Base-by-base conservation (phyloP, 2,113 vertebrate species). In the Crotophaga sulcirostris region DNA sequence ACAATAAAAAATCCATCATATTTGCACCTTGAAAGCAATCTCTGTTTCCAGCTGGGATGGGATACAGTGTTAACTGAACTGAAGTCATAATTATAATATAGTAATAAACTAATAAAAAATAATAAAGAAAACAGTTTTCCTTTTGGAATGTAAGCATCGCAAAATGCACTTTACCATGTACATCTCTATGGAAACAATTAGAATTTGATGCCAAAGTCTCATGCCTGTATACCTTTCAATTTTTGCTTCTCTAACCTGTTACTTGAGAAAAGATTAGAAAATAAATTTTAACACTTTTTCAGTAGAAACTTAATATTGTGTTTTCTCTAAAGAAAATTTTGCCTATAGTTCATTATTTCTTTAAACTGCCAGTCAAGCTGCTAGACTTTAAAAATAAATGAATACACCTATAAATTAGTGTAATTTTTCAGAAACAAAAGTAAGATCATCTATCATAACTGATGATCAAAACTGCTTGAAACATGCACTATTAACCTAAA, bases 101-200 rank as follows among this genome's bases (percentile, higher is more conserved):
- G 56, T 73, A 83, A 19, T 15, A 64, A 63, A 3, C 8, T 58
- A 88, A 70, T 51, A 72, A 92, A 91, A 76, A 58, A 38, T 83
- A 82, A 69, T 51, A 77, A 62, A 60, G 12, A 63, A 86, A 85
- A 11, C 19, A 36, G 28, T 68, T 95, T 90, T 40, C 63, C 73
- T 40, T 63, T 77, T 88, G 33, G 72, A 82, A n/a, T 10, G 13
- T 40, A 81, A 91, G 21, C 13, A 8, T 55, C 72, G 83, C n/a
- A 3, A 7, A 93, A 25, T 4, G 8, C 70, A 74, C 40, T 84
- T 91, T 49, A 58, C 18, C 55, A 79, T 7, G 4, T 52, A 26
- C 3, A 1, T 95, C 36, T 93, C 76, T 78, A 80, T 69, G 70
- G 87, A 94, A 96, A 79, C 52, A 90, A 81, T 93, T 95, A 90